phyloP scores from a whole-genome alignment of 2,888 invertebrate species.

The Gasteruption jaculator region DNA sequence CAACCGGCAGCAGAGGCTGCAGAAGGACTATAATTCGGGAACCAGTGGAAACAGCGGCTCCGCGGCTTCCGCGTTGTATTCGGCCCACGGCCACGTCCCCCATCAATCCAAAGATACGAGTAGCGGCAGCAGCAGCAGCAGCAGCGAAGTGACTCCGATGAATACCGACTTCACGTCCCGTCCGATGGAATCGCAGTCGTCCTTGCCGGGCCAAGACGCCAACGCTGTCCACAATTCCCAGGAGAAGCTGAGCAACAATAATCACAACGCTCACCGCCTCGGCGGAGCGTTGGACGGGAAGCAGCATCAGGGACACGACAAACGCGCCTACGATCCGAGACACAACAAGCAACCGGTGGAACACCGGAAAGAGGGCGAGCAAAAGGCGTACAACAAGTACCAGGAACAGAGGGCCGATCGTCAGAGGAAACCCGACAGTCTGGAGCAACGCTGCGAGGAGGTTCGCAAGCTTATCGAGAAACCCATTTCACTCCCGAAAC shows the following conservation, averaged over 20 bases:
- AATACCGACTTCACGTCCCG: too few relatives aligned
- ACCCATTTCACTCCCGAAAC: conserved; percentile 36
- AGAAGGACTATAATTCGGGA: conserved; percentile 37
- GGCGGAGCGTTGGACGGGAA: conserved; percentile 26
- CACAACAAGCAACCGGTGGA: conserved; percentile 30
- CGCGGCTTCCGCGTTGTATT: conserved; percentile 17
- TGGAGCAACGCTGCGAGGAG: conserved; percentile 43
- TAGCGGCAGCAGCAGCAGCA: conserved; percentile 20
- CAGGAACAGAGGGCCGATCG: conserved; percentile 30
- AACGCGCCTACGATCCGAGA: conserved; percentile 39
- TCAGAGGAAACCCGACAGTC: conserved; percentile 34
- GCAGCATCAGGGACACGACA: conserved; percentile 33
- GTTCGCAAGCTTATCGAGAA: conserved; percentile 45
- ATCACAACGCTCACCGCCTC: conserved; percentile 29
- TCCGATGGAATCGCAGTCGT: conserved; percentile 18
- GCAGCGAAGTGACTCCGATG: too few relatives aligned
- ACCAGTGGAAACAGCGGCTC: conserved; percentile 20
- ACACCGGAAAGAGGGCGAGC: conserved; percentile 34
- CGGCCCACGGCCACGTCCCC: conserved; percentile 17
- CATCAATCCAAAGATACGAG: conserved; percentile 19
- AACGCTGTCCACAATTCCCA: conserved; percentile 24
- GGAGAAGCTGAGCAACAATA: conserved; percentile 38
- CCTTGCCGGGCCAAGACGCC: conserved; percentile 23
- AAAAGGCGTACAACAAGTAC: conserved; percentile 38
- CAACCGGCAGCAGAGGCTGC: conserved; percentile 32